These are phyloP conservation scores for Montipora capitata DNA, from an alignment of 92 coral and sea anemone species.

Conservation along the genomic window DNA sequence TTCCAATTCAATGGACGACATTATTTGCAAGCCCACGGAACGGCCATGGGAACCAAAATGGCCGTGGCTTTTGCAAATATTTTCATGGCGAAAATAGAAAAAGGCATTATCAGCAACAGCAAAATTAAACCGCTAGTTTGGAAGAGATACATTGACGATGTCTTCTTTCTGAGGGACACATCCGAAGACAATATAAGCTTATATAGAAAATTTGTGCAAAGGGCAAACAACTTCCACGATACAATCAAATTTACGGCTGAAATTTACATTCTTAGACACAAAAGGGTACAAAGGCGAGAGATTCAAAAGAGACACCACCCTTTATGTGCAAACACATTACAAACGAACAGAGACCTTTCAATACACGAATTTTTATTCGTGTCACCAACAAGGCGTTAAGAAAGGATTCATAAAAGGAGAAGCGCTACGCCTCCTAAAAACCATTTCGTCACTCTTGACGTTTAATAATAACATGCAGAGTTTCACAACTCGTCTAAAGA, in stretches of 20 bases:
- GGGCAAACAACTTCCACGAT: conserved; percentile 14
- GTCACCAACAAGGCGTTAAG: conserved; percentile 19
- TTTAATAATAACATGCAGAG: not conserved
- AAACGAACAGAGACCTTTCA: conserved; percentile 25
- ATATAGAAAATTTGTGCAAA: not conserved
- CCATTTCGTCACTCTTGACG: not conserved
- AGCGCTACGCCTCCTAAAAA: not conserved
- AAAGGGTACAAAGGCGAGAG: conserved; percentile 1
- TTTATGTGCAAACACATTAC: conserved; percentile 25
- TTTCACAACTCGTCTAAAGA: not conserved
- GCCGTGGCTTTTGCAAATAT: conserved; percentile 9
- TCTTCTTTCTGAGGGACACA: conserved; percentile 13
- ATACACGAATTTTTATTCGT: conserved; percentile 23
- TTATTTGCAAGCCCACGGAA: no score
- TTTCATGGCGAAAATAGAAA: conserved; percentile 17
- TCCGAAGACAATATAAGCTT: not conserved
- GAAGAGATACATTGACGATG: conserved; percentile 19
- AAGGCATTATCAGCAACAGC: not conserved
- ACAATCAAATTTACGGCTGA: conserved; percentile 26
- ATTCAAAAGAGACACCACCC: not conserved
- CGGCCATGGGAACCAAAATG: conserved; percentile 16
- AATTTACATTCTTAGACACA: conserved; percentile 19
- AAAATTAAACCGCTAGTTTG: conserved; percentile 6
- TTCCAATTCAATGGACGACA: no score
- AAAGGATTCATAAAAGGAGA: conserved; percentile 1